phyloP scores from a whole-genome alignment of 2,797 vertebrate species.

The Silurus lanzhouensis region DNA sequence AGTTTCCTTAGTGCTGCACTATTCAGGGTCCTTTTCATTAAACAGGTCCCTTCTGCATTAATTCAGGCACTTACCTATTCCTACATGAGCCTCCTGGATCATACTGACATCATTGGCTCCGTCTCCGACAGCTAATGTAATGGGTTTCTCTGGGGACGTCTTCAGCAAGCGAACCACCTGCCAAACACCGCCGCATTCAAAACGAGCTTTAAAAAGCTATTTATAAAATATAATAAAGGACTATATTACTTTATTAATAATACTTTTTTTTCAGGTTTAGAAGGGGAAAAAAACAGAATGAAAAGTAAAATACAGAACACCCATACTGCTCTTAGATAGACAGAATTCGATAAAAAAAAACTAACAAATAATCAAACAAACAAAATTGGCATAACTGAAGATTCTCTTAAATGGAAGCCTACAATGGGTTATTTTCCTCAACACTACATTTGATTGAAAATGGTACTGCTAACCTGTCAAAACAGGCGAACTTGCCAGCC shows the following conservation, averaged over 20 bases:
- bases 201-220: neutral
- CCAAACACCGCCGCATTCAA: slow-evolving; percentile 34
- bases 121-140: slow-evolving; percentile 91
- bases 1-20: neutral
- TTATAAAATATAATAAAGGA: neutral
- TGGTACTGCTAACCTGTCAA: neutral
- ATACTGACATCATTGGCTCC: slow-evolving; percentile 98
- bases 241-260: slow-evolving; percentile 10
- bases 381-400: neutral
- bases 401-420: neutral
- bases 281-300: neutral
- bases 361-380: neutral
- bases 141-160: slow-evolving; percentile 94
- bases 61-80: slow-evolving; percentile 83
- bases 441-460: neutral
- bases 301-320: neutral
- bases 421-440: neutral
- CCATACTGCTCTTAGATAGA: too few relatives aligned
- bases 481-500: neutral
- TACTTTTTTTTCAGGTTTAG: neutral
- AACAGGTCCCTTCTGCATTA: neutral
- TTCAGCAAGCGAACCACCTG: slow-evolving; percentile 95
- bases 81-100: slow-evolving; percentile 98
- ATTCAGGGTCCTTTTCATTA: neutral
- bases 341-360: neutral